Evolutionary conservation across 2,888 invertebrate genomes (phyloP), one percentile per base, ranked within the genome.

Genomic region (Stenurella melanura): DNA sequence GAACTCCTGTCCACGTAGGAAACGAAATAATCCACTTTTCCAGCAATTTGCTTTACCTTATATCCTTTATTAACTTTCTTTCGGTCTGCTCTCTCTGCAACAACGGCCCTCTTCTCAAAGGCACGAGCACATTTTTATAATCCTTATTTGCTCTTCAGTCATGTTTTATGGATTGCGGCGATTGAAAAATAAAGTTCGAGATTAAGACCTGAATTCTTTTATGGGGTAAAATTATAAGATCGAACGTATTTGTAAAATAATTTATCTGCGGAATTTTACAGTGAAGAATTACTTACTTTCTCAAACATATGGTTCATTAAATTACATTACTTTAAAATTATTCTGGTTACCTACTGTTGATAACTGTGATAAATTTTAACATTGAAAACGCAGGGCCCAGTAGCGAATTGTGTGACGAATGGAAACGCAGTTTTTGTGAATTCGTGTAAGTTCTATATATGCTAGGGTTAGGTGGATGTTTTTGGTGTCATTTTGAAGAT

Each of bases 21-120:
- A 87, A 88, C 86, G 87, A 87, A 87, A 88, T 88, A 89, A 89
- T 89, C 88, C 88, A 89, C 88, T 89, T 89, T 89, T 88, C 88
- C 87, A 83, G 86, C 88, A 88, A 89, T 89, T 89, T 88, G 88
- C 87, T 84, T 85, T 85, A 87, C 88, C 87, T 87, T 87, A 86
- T 86, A 84, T 84, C 85, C 86, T 85, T 86, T 85, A 86, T 86
- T 87, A 79, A 79, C 78, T 81, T 83, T 78, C 80, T 81, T 81
- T 76, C 56, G 50, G 72, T 12, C 54, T 12, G 63, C 72, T 63
- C 72, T 60, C 70, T 72, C 63, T 9, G 17, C 63, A 63, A 50
- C 78, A 70, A 75, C 66, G 64, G 75, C 50, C 63, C 50, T 60
- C 54, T 50, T 72, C 72, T 42, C 30, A 54, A 50, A 58, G 50